Conservation (phyloP, 2,888 invertebrate species). For the Timandra comae region DNA sequence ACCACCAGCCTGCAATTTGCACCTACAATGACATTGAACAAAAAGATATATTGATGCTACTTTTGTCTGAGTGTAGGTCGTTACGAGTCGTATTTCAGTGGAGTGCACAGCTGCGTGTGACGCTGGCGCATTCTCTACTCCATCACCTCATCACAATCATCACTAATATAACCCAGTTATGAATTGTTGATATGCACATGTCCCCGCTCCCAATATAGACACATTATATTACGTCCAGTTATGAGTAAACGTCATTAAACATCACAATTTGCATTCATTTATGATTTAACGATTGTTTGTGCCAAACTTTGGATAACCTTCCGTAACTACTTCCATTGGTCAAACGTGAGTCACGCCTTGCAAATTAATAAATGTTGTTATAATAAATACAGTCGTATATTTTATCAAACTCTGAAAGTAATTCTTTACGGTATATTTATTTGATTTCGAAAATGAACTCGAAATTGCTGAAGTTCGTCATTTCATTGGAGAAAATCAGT, state of each 20-base stretch:
- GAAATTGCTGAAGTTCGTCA: slow-evolving; percentile 54
- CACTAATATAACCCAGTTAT: no score
- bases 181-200: slow-evolving; percentile 19
- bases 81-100: slow-evolving; percentile 30
- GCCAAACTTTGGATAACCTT: slow-evolving; percentile 12
- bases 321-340: no score
- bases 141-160: slow-evolving; percentile 23
- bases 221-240: slow-evolving; percentile 1
- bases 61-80: slow-evolving; percentile 30
- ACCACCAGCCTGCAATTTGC: slow-evolving; percentile 18
- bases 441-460: slow-evolving; percentile 43
- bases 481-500: slow-evolving; percentile 66
- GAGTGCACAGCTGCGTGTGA: slow-evolving; percentile 32
- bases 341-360: no score
- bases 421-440: slow-evolving; percentile 32
- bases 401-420: no score
- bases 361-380: no score
- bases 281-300: slow-evolving; percentile 13
- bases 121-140: slow-evolving; percentile 27
- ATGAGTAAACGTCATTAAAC: slow-evolving; percentile 6
- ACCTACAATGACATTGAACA: slow-evolving; percentile 40
- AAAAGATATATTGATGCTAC: slow-evolving; percentile 37
- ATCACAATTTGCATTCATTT: slow-evolving; percentile 6
- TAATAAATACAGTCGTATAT: no score
- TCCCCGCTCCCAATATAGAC: slow-evolving; percentile 28